These are phyloP conservation scores for Urocynchramus pylzowi DNA, from an alignment of 2,113 vertebrate species.

Conservation along the genomic window DNA sequence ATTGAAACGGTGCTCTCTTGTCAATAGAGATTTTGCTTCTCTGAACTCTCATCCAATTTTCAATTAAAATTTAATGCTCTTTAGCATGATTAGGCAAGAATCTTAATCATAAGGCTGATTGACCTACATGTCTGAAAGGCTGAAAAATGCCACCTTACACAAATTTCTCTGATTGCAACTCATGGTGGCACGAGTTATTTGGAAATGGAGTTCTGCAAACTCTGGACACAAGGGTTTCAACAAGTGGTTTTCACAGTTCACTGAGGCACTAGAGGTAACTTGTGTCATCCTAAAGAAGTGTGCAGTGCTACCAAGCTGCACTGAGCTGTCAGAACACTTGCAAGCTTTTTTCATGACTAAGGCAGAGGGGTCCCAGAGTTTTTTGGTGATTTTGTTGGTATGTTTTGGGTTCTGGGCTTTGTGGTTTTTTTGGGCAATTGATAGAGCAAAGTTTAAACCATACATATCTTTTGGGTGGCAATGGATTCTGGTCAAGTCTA, in stretches of 20 bases:
- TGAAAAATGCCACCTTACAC: not conserved
- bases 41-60: not conserved
- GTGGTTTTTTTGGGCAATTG: not conserved
- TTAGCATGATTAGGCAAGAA: conserved; percentile 27
- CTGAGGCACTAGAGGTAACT: not conserved
- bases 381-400: not conserved
- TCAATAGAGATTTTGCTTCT: conserved; percentile 23
- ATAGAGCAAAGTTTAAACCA: not conserved
- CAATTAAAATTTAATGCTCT: conserved; percentile 44
- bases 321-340: not conserved
- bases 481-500: not conserved
- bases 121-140: not conserved
- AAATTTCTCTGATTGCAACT: not conserved
- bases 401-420: not conserved
- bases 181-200: not conserved
- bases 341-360: not conserved
- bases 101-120: conserved; percentile 13
- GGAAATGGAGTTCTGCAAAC: not conserved
- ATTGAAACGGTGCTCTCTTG: not conserved
- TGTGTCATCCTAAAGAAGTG: not conserved
- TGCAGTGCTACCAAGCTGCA: not conserved
- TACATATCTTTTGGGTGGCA: not conserved
- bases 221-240: not conserved
- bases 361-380: fast-evolving
- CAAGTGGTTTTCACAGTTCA: not conserved